These are phyloP conservation scores for Octomys mimax DNA, from an alignment of 2,797 vertebrate species.

Conservation along the genomic window DNA sequence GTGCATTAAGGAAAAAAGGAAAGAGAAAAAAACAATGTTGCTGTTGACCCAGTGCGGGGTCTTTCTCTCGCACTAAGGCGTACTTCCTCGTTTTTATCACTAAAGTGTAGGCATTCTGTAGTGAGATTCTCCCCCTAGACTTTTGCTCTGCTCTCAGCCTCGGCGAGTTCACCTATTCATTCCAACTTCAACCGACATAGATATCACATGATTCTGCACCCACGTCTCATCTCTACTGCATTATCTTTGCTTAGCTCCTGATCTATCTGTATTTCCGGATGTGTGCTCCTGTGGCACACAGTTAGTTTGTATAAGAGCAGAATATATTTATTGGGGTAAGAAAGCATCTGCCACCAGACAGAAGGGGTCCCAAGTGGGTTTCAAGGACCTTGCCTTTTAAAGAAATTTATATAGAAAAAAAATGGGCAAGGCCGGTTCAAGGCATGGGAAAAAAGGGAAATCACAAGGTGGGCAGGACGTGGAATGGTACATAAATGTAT, in stretches of 20 bases:
- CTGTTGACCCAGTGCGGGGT: background rate
- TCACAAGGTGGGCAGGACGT: background rate
- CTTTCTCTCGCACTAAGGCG: background rate
- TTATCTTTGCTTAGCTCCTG: conserved; percentile 24
- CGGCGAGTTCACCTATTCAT: conserved; percentile 24
- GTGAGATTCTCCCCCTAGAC: conserved; percentile 8
- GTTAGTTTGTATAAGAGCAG: background rate
- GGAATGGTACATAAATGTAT: background rate
- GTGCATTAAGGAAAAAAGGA: conserved; percentile 36
- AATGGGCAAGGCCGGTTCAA: background rate
- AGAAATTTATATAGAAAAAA: background rate
- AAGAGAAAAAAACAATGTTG: background rate
- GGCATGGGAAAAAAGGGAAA: background rate
- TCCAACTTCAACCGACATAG: background rate
- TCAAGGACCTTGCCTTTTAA: background rate
- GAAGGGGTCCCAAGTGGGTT: background rate
- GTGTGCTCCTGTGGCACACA: background rate
- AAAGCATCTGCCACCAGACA: background rate
- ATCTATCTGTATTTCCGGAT: conserved; percentile 6
- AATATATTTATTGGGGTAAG: background rate
- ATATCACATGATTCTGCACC: conserved; percentile 30
- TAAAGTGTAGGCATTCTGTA: conserved; percentile 43
- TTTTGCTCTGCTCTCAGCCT: background rate
- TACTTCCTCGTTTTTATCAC: conserved; percentile 35
- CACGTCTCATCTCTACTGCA: background rate